These are phyloP conservation scores for Protomyctophum bolini DNA, from an alignment of 2,113 vertebrate genomes.

Conservation along the genomic window DNA sequence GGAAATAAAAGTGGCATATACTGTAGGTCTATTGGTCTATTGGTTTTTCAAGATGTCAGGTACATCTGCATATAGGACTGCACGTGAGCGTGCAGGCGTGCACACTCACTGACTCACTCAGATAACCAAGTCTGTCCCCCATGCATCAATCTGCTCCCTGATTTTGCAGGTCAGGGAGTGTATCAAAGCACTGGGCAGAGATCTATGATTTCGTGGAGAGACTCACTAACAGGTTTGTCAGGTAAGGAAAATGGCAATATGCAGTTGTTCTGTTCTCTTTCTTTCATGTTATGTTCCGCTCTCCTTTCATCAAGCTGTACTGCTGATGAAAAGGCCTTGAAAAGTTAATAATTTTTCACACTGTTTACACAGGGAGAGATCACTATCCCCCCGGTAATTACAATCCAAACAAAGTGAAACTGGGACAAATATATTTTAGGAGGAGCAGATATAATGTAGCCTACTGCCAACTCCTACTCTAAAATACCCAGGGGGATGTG, in stretches of 20 bases:
- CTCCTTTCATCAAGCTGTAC: background rate
- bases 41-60: too few relatives aligned
- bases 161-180: constrained; percentile 87
- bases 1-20: too few relatives aligned
- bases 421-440: constrained; percentile 50
- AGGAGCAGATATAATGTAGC: constrained; percentile 37
- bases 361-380: background rate
- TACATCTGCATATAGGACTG: too few relatives aligned
- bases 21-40: too few relatives aligned
- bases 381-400: background rate
- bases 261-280: background rate
- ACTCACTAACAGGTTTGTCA: constrained; percentile 92
- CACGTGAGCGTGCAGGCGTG: too few relatives aligned
- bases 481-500: constrained; percentile 28
- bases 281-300: background rate
- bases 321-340: background rate
- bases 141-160: background rate
- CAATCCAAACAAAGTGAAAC: constrained; percentile 39
- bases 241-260: constrained; percentile 68
- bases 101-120: too few relatives aligned
- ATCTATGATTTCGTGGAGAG: constrained; percentile 91
- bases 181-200: constrained; percentile 88
- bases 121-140: too few relatives aligned
- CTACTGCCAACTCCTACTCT: constrained; percentile 36
- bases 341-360: constrained; percentile 2